Conservation (phyloP, 1,140 invertebrate genomes). For the Mya arenaria region DNA sequence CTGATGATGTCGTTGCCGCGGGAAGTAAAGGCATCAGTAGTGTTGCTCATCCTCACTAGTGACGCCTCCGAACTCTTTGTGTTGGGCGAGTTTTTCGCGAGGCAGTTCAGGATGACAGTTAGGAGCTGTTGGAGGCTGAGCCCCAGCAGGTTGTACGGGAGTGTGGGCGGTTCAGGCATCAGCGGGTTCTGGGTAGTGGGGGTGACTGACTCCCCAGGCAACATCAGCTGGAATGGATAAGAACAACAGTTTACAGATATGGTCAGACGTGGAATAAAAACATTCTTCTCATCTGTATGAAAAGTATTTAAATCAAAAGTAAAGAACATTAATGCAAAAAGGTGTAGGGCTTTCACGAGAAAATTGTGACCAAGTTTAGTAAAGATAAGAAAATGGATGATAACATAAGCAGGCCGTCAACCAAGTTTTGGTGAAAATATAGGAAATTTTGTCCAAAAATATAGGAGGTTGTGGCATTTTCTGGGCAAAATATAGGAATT, state of each 20-base stretch:
- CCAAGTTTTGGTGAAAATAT: no score
- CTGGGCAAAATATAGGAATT: no score
- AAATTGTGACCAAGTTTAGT: no score
- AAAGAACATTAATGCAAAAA: no score
- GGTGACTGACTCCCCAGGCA: constrained; percentile 57
- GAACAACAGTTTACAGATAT: neutral
- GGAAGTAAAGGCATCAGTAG: constrained; percentile 72
- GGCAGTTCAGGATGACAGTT: constrained; percentile 72
- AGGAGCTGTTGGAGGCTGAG: constrained; percentile 74
- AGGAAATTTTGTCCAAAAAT: no score
- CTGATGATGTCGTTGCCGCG: constrained; percentile 79
- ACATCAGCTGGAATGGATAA: constrained; percentile 54
- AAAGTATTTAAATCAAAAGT: no score
- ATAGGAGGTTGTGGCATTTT: no score
- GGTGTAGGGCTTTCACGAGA: no score
- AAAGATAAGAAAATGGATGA: no score
- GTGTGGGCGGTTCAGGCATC: constrained; percentile 23
- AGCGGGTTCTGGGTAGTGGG: neutral
- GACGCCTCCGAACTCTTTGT: constrained; percentile 76
- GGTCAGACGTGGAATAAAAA: no score
- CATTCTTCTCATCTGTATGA: no score
- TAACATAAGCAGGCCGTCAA: no score
- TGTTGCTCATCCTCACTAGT: constrained; percentile 74
- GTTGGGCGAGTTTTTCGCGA: constrained; percentile 76
- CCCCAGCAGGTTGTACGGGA: constrained; percentile 74